phyloP scores from a whole-genome alignment of 30 jellyfish, hydroid and myxozoan species.

The Hydra vulgaris region DNA sequence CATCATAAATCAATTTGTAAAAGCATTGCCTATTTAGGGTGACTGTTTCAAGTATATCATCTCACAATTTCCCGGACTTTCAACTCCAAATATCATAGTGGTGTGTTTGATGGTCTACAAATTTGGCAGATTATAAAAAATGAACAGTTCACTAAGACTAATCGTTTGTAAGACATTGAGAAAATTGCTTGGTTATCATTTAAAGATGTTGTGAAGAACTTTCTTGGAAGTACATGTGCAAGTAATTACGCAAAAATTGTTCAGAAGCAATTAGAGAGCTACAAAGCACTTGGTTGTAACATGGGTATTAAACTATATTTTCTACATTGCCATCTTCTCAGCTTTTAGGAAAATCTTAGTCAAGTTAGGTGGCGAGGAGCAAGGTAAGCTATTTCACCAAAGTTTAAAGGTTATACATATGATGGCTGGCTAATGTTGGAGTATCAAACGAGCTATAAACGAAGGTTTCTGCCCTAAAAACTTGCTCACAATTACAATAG shows the following conservation, averaged over 20 bases:
- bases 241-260: slow-evolving; percentile 1
- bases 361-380: not conserved
- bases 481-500: not conserved
- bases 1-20: too few relatives aligned
- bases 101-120: slow-evolving; percentile 9
- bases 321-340: not conserved
- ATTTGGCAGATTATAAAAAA: not conserved
- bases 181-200: not conserved
- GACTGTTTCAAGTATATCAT: too few relatives aligned
- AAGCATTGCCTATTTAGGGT: too few relatives aligned
- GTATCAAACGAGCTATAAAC: not conserved
- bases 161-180: not conserved
- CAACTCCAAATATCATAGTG: not conserved
- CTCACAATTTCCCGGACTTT: not conserved
- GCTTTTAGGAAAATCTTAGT: not conserved
- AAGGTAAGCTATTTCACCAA: not conserved
- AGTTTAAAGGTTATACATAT: not conserved
- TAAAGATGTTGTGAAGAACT: not conserved
- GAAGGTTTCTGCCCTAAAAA: not conserved
- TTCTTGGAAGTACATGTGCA: slow-evolving; percentile 1
- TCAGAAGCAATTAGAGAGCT: not conserved
- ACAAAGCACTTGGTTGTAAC: not conserved
- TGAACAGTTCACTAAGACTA: not conserved
- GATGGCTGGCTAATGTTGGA: not conserved
- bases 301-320: not conserved